A percentile compares a stretch with the other conserved stretches of the same genome.
Conservation (phyloP, 1,140 invertebrate species). For the Manduca sexta region DNA sequence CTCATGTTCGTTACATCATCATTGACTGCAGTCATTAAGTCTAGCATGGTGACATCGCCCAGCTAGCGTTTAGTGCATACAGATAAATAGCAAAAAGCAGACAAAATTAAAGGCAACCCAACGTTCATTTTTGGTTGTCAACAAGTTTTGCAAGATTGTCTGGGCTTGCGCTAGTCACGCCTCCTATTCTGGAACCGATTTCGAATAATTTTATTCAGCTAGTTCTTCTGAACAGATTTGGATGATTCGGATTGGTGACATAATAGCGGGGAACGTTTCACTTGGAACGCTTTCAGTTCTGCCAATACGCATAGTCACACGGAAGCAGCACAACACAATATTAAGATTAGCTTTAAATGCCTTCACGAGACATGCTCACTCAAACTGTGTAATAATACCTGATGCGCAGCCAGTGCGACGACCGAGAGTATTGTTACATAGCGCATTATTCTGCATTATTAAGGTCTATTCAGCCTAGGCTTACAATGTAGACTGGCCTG, state of each 20-base stretch:
- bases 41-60: conserved; percentile 63
- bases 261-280: conserved; percentile 45
- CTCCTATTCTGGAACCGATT: conserved; percentile 38
- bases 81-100: conserved; percentile 1
- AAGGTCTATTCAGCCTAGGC: conserved; percentile 3
- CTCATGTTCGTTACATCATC: conserved; percentile 56
- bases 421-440: conserved; percentile 28
- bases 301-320: conserved; percentile 52
- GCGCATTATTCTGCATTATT: conserved; percentile 15
- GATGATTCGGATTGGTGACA: conserved; percentile 50
- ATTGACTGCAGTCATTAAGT: conserved; percentile 58
- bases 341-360: conserved; percentile 46
- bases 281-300: conserved; percentile 55
- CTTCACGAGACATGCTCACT: conserved; percentile 44
- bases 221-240: no score
- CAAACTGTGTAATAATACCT: conserved; percentile 41
- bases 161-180: conserved; percentile 36
- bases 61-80: conserved; percentile 59
- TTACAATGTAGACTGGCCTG: conserved; percentile 5
- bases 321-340: conserved; percentile 50
- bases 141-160: conserved; percentile 22
- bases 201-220: no score
- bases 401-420: conserved; percentile 9
- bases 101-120: conserved; percentile 2
- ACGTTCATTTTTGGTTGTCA: conserved; percentile 11